Conservation (phyloP, 2,113 vertebrate species). For the Loxodonta africana region DNA sequence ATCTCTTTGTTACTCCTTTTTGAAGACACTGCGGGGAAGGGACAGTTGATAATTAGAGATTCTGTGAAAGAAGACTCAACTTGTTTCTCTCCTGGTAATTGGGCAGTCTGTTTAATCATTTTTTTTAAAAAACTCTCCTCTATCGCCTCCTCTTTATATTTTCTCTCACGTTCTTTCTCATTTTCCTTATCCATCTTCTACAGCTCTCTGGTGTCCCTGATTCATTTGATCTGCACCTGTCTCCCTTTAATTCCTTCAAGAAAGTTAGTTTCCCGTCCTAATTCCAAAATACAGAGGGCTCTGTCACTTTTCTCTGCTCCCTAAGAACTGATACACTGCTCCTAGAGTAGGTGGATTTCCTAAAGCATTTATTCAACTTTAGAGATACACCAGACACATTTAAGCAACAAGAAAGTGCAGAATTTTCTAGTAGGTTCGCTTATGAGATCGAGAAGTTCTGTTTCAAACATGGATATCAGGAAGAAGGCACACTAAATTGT, state of each 20-base stretch:
- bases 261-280: slow-evolving; percentile 65
- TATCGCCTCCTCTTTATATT: slow-evolving; percentile 42
- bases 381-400: slow-evolving; percentile 58
- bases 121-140: background rate
- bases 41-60: slow-evolving; percentile 42
- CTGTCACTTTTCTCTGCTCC: slow-evolving; percentile 38
- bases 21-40: slow-evolving; percentile 25
- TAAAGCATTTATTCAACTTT: slow-evolving; percentile 69
- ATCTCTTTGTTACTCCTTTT: slow-evolving; percentile 33
- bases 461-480: slow-evolving; percentile 57
- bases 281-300: slow-evolving; percentile 42
- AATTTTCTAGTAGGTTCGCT: slow-evolving; percentile 68
- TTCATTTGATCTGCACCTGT: slow-evolving; percentile 57
- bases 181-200: slow-evolving; percentile 42
- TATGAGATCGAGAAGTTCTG: slow-evolving; percentile 61
- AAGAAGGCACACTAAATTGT: slow-evolving; percentile 44
- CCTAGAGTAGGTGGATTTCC: slow-evolving; percentile 61
- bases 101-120: background rate
- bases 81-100: slow-evolving; percentile 56
- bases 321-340: slow-evolving; percentile 55
- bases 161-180: slow-evolving; percentile 36
- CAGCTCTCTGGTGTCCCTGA: slow-evolving; percentile 37
- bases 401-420: slow-evolving; percentile 71
- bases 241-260: slow-evolving; percentile 44
- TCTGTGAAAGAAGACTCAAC: slow-evolving; percentile 59